A percentile compares a stretch with the other conserved stretches of the same genome.
phyloP scores from a whole-genome alignment of 2,888 invertebrate species.

The Drosophila quinaria region DNA sequence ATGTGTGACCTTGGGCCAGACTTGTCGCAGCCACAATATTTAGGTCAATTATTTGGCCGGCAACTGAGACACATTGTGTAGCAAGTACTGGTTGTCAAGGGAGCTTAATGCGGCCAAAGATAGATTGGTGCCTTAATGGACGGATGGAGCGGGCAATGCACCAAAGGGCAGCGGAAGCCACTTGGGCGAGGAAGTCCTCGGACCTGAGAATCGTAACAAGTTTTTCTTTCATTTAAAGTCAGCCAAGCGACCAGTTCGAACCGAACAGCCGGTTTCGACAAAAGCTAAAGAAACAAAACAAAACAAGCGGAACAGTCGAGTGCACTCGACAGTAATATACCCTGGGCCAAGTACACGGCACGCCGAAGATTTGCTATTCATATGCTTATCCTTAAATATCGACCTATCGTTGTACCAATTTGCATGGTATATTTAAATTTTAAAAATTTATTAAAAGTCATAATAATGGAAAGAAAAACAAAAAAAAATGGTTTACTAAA shows the following conservation, averaged over 20 bases:
- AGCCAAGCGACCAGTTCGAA: slow-evolving; percentile 48
- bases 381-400: too few relatives aligned
- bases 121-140: slow-evolving; percentile 67
- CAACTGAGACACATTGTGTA: slow-evolving; percentile 43
- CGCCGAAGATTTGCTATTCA: too few relatives aligned
- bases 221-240: slow-evolving; percentile 79
- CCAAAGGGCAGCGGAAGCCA: slow-evolving; percentile 58
- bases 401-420: too few relatives aligned
- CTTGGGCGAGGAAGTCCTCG: slow-evolving; percentile 68
- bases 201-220: slow-evolving; percentile 70
- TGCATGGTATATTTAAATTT: too few relatives aligned
- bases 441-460: too few relatives aligned
- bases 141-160: slow-evolving; percentile 18
- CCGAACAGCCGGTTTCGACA: slow-evolving; percentile 61
- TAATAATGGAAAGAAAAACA: too few relatives aligned
- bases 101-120: slow-evolving; percentile 47
- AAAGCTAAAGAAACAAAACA: slow-evolving; percentile 16
- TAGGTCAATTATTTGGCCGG: slow-evolving; percentile 69
- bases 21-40: slow-evolving; percentile 67
- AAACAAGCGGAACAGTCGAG: too few relatives aligned
- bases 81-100: slow-evolving; percentile 54
- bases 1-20: slow-evolving; percentile 45
- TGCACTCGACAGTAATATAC: too few relatives aligned
- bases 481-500: too few relatives aligned
- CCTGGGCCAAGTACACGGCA: too few relatives aligned